Evolutionary conservation across 37 sponge, comb jelly and placozoan genomes (phyloP), one percentile per base, ranked within the genome.

Genomic region (Axinella damicornis): DNA sequence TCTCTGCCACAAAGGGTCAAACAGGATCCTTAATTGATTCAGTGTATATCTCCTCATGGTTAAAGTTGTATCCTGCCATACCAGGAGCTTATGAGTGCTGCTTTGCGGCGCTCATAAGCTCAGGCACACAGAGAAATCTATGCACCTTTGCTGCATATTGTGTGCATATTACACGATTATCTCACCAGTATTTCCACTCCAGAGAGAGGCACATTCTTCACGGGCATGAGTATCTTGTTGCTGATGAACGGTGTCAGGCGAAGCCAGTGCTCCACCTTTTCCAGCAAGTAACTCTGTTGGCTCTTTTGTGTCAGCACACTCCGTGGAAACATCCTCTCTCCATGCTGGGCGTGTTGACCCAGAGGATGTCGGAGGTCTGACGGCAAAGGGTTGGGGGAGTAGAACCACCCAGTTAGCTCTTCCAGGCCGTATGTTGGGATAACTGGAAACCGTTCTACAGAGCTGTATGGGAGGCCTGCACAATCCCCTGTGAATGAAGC

Each of bases 401-500:
- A 18, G 4, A 64, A 31, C 74, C 71, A 63, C 16, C 87, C 87
- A 46, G 72, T 52, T 2, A 87, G 78, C 39, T 92, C 92, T 0
- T 54, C 64, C 2, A 92, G 58, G 32, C 88, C 88, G 79, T 81
- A 92, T 17, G 92, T 88, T 22, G 88, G 84, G 0, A 87, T 77
- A 21, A 83, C 75, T 19, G 92, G 92, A 60, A 87, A 92, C 22
- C 92, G 59, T 33, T 77, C 39, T 0, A 61, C 12, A 11, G 92
- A 91, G 65, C 35, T 60, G 17, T 83, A 79, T 0, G 88, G 88
- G 41, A 54, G 61, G 22, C 92, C 92, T 20, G 73, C 58, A 52
- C 92, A 92, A 28, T 69, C 63, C 14, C 88, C 92, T 85, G 60
- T 25, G 25, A 2, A 41, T 2, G 18, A 9, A 9, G 46, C n/a